Base-by-base conservation (phyloP, 2,113 vertebrate species). In the Sturnira hondurensis region DNA sequence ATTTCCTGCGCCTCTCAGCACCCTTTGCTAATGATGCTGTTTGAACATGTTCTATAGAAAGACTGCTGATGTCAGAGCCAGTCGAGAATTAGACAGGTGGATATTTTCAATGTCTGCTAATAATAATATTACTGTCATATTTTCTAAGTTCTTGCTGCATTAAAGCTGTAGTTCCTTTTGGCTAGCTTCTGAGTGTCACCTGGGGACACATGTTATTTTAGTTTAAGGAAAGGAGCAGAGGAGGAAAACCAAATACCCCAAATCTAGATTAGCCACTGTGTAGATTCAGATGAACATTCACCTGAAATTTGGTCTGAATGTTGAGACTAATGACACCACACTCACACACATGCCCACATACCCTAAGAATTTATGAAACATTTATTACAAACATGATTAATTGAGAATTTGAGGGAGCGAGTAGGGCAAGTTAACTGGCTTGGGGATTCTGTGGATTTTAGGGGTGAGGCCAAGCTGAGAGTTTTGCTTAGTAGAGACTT, bases 1-100 rank as follows among this genome's bases (percentile, higher is more conserved):
- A 97, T 97, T 98, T 97, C 84, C 71, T 96, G 3, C 9, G 93
- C 33, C 12, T 96, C 89, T 96, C 86, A 86, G 36, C 33, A 96
- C 33, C 71, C 77, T 26, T 31, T 95, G 80, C 89, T 97, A 96
- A 96, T 97, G 94, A 96, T 52, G 43, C 73, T 95, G 11, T 95
- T 95, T 93, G 94, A 95, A 80, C 47, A 17, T 94, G 93, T 93
- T 97, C 77, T 93, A 94, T 93, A 94, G 80, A 78, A 97, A 97
- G 76, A 97, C 93, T 80, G 31, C 36, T 95, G 70, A 89, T 97
- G 73, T 71, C 14, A 96, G 94, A 96, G 89, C 73, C 84, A 97
- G 56, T 91, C 97, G 65, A 92, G 90, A 96, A 89, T 95, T 91
- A 33, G 6, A 22, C 67, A 95, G 41, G 22, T 96, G 16, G 41